Evolutionary conservation across 2,797 vertebrate species (phyloP), one percentile per base, ranked within the genome.

Genomic region (Saxicola maurus): DNA sequence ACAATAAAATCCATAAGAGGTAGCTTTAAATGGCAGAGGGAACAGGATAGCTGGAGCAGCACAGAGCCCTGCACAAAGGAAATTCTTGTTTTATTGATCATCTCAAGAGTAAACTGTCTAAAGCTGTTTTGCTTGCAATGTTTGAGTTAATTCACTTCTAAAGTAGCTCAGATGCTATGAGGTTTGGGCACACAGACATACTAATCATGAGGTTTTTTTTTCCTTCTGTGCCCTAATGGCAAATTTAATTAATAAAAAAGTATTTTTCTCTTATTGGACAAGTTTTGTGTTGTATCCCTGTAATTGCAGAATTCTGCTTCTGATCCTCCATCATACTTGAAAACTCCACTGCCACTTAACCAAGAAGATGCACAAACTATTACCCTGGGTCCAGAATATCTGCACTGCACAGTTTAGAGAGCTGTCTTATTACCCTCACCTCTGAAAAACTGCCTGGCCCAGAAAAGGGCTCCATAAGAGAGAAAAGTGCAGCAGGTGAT

Each of bases 331-430:
- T 38, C 13, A 8, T 5, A 23, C 45, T 30, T 45, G 17, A 46
- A 51, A 30, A 53, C 6, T n/a, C 19, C 20, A 17, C 14, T 42
- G 13, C 15, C 38, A 10, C 33, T 40, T 35, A 31, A 51, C 7
- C n/a, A 48, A 43, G 13, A 40, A 55, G 51, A 31, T 0, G 0
- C 2, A 3, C 1, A 17, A 78, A 17, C 14, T 17, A 40, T 24
- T 68, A 31, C 20, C 21, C 42, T 27, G 11, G 35, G 16, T 56
- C 4, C 6, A 35, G n/a, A n/a, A 11, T 27, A 79, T 6, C 37
- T 61, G 19, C 15, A 20, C 5, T 33, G 31, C 17, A 35, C 2
- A 5, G 48, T 30, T 68, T 18, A 52, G 45, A 85, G 42, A 52
- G 5, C 0, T 40, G 20, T 18, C 16, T 69, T 11, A 24, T 21